Evolutionary conservation across 2,113 vertebrate species (phyloP), one percentile per base, ranked within the genome.

Genomic region (Sander vitreus): DNA sequence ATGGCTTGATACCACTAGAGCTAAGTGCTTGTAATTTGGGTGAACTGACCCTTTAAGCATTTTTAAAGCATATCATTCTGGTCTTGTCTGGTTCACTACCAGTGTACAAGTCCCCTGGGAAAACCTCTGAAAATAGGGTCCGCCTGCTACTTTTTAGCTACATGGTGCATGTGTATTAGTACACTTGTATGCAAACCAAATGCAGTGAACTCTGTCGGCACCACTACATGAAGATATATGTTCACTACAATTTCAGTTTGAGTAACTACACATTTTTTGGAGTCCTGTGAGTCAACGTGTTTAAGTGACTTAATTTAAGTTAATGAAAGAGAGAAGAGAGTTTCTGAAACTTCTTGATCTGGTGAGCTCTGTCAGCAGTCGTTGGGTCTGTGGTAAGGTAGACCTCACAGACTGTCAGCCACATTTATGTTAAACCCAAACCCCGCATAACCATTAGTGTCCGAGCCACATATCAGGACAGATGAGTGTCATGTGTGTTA

Each of bases 341-440:
- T 15, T 68, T 78, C 19, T 67, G 33, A 48, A 73, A n/a, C 69
- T 15, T 73, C 50, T 84, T 80, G 81, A 88, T 87, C 76, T 74
- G 67, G 65, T 19, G 69, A 80, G 76, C 76, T 65, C 66, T 79
- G 85, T 73, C 72, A 55, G 65, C 53, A 48, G 74, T 58, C 19
- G 14, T 51, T 36, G 60, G 62, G 72, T 57, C 78, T 79, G 83
- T 5, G 62, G 84, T 48, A 63, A 79, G 67, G 62, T 13, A 71
- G 82, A 87, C 85, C 87, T 87, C 90, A 88, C 89, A 90, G 76
- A 60, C 79, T 55, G 81, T 73, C 85, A 65, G 67, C 79, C 88
- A 43, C 80, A 82, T 76, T 86, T 48, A 85, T 50, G 51, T 70
- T 84, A 1, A 72, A 72, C 64, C 62, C 16, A 36, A 53, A 73